Conservation (phyloP, 2,888 invertebrate genomes). For the Parnassius glacialis region DNA sequence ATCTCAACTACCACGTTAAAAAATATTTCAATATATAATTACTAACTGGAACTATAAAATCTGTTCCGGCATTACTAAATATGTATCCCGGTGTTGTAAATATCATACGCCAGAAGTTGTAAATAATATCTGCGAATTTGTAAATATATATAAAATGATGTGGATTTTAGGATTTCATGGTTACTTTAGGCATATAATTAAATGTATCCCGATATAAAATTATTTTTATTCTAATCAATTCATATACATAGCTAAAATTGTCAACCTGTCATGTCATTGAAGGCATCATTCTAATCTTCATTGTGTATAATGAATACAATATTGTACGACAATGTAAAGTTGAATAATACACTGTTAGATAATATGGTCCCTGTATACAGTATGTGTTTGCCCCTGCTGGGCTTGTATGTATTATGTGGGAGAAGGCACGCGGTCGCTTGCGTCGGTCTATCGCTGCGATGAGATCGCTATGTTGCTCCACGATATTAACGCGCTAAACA, state of each 20-base stretch:
- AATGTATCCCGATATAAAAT: no score
- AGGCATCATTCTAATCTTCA: constrained; percentile 4
- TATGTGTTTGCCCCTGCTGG: background rate
- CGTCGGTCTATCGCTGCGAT: constrained; percentile 1
- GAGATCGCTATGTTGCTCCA: background rate
- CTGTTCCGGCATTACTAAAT: background rate
- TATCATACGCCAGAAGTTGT: background rate
- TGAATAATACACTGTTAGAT: constrained; percentile 2
- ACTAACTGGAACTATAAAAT: no score
- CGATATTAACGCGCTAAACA: background rate
- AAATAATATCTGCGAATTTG: background rate
- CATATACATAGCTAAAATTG: background rate
- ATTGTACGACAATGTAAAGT: background rate
- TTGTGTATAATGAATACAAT: background rate
- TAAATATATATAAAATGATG: background rate
- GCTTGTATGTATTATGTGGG: background rate
- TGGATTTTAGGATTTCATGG: background rate
- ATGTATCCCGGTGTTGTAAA: constrained; percentile 5
- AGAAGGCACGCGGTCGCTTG: constrained; percentile 2
- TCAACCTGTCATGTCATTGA: constrained; percentile 2
- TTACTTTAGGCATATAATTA: no score
- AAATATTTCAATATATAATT: no score
- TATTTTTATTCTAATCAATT: background rate
- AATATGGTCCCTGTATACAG: constrained; percentile 19
- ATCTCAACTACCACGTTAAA: no score